Conservation (phyloP, 2,888 invertebrate genomes). For the Acleris cristana region DNA sequence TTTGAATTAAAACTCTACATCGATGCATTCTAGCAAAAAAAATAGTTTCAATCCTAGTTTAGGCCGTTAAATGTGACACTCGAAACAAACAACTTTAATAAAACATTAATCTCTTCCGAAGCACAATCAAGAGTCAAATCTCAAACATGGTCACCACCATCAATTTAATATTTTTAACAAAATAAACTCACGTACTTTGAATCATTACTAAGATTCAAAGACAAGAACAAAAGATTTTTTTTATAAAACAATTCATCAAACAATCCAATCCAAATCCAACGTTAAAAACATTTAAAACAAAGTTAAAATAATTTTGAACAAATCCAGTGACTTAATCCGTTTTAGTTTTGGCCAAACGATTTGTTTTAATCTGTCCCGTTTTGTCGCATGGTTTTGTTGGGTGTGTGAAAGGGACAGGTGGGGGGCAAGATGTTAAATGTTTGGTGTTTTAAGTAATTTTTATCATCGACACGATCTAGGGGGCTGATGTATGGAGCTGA, state of each 20-base stretch:
- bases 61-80: background rate
- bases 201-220: constrained; percentile 63
- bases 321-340: background rate
- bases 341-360: constrained; percentile 10
- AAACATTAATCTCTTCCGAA: constrained; percentile 52
- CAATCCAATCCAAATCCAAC: background rate
- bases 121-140: constrained; percentile 53
- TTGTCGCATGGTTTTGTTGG: constrained; percentile 40
- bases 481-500: constrained; percentile 79
- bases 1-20: too few relatives aligned
- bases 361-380: constrained; percentile 45
- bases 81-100: background rate
- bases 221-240: constrained; percentile 70
- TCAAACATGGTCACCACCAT: constrained; percentile 52
- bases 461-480: constrained; percentile 81
- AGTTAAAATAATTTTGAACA: constrained; percentile 1
- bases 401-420: constrained; percentile 56
- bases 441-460: constrained; percentile 83
- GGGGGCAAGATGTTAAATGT: constrained; percentile 76
- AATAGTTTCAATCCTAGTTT: background rate
- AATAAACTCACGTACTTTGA: constrained; percentile 70
- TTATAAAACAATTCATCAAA: constrained; percentile 37
- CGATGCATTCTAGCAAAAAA: too few relatives aligned
- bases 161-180: constrained; percentile 70
- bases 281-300: constrained; percentile 4